Base-by-base conservation (phyloP, 23 tunicate genomes). In the Diplosoma virens region DNA sequence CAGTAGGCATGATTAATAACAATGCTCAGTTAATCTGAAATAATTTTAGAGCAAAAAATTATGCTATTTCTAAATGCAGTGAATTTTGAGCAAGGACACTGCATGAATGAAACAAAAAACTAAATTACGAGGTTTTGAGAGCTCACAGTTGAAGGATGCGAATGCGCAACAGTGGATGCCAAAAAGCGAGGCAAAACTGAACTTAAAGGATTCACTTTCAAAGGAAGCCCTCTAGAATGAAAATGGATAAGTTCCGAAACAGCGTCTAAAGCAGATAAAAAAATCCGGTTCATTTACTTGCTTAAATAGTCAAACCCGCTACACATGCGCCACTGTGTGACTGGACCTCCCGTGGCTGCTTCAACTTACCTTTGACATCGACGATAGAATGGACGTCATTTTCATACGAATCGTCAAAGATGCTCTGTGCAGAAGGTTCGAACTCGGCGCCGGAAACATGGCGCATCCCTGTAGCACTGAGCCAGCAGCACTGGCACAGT, bases 151-250 rank as follows among this genome's bases (percentile, higher is more conserved):
- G 67, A 77, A 21, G 75, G 77, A 11, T 79, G 92, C 47, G 93
- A 86, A 58, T 86, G 98, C 5, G 89, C 94, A 30, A 94, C 98
- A 24, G 95, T 87, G 71, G 98, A 94, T 23, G 93, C 89, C 41
- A 94, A 30, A 47, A 94, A 94, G 47, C 74, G 77, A 0, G 89
- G 75, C 54, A 77, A 94, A 14, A 89, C 89, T 1, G 82, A 46
- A 33, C 89, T 82, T 24, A 63, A 41, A 18, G 98, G 76, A 77
- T 94, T 94, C 77, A 94, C 91, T 1, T 84, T 77, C 24, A 94
- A 74, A 17, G 98, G 98, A 6, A 66, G 36, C 31, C 79, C 84
- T 25, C 86, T 58, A 6, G 90, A 90, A 66, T 90, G 95, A 25
- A 84, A 76, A 68, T 79, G 79, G 47, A 88, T 86, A 71, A 88